Conservation (phyloP, 1,140 invertebrate species). For the Listronotus oregonensis region DNA sequence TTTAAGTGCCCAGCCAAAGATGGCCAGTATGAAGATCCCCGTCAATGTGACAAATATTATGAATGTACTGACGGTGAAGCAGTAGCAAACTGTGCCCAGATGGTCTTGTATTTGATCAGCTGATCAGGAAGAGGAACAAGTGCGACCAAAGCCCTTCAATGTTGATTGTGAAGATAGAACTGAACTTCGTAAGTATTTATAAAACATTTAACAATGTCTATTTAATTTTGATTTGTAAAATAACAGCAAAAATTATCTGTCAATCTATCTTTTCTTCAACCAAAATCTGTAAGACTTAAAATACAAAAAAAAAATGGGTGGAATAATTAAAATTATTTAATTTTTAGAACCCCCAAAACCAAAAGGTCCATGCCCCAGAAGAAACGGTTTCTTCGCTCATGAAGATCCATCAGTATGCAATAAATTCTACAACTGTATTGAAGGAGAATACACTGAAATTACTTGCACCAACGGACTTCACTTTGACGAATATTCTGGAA, state of each 20-base stretch:
- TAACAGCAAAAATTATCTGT: no score
- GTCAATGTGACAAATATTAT: conserved; percentile 86
- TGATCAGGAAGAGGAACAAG: conserved; percentile 81
- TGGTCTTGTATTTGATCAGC: conserved; percentile 83
- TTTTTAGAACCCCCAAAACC: conserved; percentile 76
- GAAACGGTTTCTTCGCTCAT: conserved; percentile 88
- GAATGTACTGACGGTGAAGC: conserved; percentile 75
- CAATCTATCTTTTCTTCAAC: no score
- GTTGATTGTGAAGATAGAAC: conserved; percentile 84
- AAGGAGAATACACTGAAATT: conserved; percentile 78
- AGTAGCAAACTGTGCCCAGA: conserved; percentile 78
- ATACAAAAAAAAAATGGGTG: no score
- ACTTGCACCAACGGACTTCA: conserved; percentile 84
- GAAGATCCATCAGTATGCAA: conserved; percentile 80
- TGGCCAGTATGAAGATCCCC: conserved; percentile 77
- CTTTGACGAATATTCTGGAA: conserved; percentile 85
- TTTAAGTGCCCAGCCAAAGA: conserved; percentile 79
- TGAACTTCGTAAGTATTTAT: conserved; percentile 83
- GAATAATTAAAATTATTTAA: no score
- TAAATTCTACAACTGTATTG: conserved; percentile 87
- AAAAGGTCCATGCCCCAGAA: conserved; percentile 74
- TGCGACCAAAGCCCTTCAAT: conserved; percentile 77
- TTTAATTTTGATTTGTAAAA: no score
- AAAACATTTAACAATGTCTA: no score
- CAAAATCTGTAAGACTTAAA: no score